phyloP scores from a whole-genome alignment of 2,113 vertebrate species.

The Eidolon helvum region DNA sequence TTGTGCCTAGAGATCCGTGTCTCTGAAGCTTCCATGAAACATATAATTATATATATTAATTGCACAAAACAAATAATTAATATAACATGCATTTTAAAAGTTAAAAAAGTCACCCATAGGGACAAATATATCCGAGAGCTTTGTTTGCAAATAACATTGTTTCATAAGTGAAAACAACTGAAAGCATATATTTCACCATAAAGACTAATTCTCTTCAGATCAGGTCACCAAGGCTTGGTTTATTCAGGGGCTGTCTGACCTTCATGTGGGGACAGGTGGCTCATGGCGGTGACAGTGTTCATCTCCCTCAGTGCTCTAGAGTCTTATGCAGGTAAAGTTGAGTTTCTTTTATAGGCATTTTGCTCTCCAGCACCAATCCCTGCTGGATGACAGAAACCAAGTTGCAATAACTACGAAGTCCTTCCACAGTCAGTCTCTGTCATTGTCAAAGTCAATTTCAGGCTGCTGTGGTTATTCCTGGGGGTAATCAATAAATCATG shows the following conservation, averaged over 20 bases:
- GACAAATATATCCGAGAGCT: not conserved
- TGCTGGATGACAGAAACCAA: constrained; percentile 62
- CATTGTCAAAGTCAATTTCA: constrained; percentile 84
- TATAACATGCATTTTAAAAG: not conserved
- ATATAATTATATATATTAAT: not conserved
- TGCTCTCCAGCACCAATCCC: constrained; percentile 16
- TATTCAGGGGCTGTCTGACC: not conserved
- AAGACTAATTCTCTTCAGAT: not conserved
- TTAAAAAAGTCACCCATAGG: not conserved
- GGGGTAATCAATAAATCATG: constrained; percentile 87
- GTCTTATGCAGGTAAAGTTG: not conserved
- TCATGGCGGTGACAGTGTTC: rapidly evolving
- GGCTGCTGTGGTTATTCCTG: constrained; percentile 79
- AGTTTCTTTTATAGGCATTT: not conserved
- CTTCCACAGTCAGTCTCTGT: constrained; percentile 81
- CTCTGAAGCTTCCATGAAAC: not conserved
- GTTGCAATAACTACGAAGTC: constrained; percentile 73
- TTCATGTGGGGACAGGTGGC: rapidly evolving
- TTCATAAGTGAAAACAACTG: not conserved
- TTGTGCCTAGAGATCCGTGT: not conserved
- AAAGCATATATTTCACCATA: not conserved
- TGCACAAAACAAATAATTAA: not conserved
- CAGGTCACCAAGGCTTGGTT: not conserved
- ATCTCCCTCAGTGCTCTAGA: not conserved
- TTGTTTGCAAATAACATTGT: not conserved